Evolutionary conservation across 1,140 invertebrate genomes (phyloP).

Genomic region (Phocides pigmalion): DNA sequence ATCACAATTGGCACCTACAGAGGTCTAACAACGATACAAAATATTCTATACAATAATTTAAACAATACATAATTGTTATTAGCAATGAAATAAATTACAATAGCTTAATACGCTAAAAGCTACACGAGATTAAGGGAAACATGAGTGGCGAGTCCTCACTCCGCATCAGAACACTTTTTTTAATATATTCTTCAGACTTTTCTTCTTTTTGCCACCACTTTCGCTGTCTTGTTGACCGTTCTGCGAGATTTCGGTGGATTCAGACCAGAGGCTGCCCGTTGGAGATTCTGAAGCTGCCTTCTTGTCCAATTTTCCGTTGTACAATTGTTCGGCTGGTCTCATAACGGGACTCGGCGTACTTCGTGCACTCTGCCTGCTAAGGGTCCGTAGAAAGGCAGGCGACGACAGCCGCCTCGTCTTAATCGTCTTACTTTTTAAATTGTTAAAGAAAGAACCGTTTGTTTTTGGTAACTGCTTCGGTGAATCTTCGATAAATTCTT

Average conservation of each 20-base stretch:
- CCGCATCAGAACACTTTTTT: constrained; percentile 85
- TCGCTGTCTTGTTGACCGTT: constrained; percentile 69
- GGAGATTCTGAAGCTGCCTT: constrained; percentile 77
- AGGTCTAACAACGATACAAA: constrained; percentile 66
- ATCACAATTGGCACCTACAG: constrained; percentile 81
- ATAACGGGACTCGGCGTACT: constrained; percentile 69
- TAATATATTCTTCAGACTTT: constrained; percentile 86
- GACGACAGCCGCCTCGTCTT: constrained; percentile 84
- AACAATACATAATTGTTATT: constrained; percentile 66
- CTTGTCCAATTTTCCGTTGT: constrained; percentile 68
- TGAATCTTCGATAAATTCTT: constrained; percentile 63
- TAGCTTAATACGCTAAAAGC: constrained; percentile 50
- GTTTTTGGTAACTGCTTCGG: constrained; percentile 72
- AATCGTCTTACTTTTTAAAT: constrained; percentile 73
- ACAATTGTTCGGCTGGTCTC: constrained; percentile 60
- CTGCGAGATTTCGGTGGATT: constrained; percentile 77
- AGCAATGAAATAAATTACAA: constrained; percentile 74
- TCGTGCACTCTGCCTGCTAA: constrained; percentile 79
- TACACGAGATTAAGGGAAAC: constrained; percentile 52
- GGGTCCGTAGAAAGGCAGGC: constrained; percentile 86
- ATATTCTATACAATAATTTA: constrained; percentile 76
- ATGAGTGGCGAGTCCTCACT: constrained; percentile 56
- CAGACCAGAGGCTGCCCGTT: constrained; percentile 80
- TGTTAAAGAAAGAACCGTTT: constrained; percentile 80
- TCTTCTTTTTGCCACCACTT: constrained; percentile 78